These are phyloP conservation scores for Lateolabrax maculatus DNA, from an alignment of 2,797 vertebrate species.

Conservation along the genomic window DNA sequence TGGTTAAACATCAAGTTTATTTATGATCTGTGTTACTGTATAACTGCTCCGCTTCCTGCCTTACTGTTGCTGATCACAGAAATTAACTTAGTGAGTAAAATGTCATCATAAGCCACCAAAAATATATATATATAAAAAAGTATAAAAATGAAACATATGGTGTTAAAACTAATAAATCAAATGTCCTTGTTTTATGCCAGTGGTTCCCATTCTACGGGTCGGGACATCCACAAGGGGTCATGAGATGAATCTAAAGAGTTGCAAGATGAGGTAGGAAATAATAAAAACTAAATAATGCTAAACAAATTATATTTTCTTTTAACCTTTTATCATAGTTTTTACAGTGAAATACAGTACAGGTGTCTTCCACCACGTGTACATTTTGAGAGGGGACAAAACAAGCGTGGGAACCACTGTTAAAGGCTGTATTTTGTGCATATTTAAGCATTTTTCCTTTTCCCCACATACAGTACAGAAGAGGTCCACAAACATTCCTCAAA, in stretches of 20 bases:
- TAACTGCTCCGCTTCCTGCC: not conserved
- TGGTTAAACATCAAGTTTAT: not conserved
- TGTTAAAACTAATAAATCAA: not conserved
- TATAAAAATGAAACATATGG: not conserved
- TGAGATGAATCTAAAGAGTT: not conserved
- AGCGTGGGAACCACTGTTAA: not conserved
- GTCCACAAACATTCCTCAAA: not conserved
- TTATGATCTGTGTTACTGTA: not conserved
- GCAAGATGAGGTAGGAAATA: not conserved
- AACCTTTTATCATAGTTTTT: not conserved
- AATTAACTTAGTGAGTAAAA: not conserved
- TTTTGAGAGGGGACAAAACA: not conserved
- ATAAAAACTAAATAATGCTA: not conserved
- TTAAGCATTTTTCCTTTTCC: not conserved
- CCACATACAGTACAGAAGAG: not conserved
- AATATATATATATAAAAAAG: no score
- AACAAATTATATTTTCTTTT: not conserved
- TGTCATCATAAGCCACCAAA: not conserved
- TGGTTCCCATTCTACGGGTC: not conserved
- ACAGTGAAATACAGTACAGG: not conserved
- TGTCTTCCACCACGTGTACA: not conserved
- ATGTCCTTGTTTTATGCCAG: not conserved
- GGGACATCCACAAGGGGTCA: not conserved
- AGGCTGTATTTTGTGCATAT: not conserved
- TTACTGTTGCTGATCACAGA: not conserved